A percentile compares a stretch with the other conserved stretches of the same genome.
These are phyloP conservation scores for Coracopsis vasa DNA, from an alignment of 2,113 vertebrate genomes.

Conservation along the genomic window DNA sequence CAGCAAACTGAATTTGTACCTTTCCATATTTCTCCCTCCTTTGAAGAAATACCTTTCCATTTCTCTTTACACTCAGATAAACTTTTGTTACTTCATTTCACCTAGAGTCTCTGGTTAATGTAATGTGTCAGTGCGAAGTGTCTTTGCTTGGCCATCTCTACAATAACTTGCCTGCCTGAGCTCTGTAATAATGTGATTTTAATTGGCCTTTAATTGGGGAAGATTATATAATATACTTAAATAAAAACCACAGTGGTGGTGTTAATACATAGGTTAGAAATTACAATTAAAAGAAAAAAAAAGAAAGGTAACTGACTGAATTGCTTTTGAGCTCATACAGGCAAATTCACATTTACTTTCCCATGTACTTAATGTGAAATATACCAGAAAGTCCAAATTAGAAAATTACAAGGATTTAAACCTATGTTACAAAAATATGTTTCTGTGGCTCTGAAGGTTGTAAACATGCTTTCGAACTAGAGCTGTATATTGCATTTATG, in stretches of 20 bases:
- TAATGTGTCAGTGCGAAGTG: background rate
- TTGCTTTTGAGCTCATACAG: background rate
- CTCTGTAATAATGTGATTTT: conserved; percentile 3
- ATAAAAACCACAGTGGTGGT: conserved; percentile 16
- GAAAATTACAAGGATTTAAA: conserved; percentile 14
- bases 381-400: conserved; percentile 21
- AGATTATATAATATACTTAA: conserved; percentile 19
- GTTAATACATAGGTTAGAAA: background rate
- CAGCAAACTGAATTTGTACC: background rate
- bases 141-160: background rate
- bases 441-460: conserved; percentile 39
- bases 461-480: conserved; percentile 38
- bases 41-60: background rate
- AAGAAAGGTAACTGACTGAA: background rate
- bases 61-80: background rate
- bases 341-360: background rate
- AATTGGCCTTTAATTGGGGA: conserved; percentile 39
- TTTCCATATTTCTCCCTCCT: background rate
- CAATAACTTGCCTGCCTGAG: conserved; percentile 3
- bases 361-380: background rate
- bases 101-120: background rate
- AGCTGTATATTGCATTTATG: conserved; percentile 53
- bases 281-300: background rate
- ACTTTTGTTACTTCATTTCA: background rate
- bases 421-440: background rate